Evolutionary conservation across 2,113 vertebrate species (phyloP).

Genomic region (Melospiza georgiana): DNA sequence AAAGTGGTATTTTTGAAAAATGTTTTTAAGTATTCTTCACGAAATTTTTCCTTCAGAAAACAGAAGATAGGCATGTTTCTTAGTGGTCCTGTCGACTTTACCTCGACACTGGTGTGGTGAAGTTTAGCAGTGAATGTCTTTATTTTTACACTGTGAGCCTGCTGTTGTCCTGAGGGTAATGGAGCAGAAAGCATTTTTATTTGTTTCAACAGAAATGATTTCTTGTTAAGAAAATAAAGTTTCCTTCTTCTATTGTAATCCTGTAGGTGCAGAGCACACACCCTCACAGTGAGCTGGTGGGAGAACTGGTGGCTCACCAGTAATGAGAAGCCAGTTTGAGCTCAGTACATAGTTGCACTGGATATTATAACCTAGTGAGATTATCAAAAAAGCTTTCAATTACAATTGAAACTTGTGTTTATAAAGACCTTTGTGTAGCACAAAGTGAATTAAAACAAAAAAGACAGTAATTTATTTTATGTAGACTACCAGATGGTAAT

Average conservation of each 20-base stretch:
- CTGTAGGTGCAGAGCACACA: background rate
- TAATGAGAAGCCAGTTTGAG: background rate
- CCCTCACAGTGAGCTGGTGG: background rate
- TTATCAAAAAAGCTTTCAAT: slow-evolving; percentile 19
- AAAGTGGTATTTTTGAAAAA: background rate
- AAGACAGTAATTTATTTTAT: slow-evolving; percentile 44
- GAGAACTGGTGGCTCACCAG: background rate
- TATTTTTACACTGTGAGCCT: background rate
- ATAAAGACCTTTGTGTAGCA: background rate
- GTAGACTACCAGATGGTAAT: slow-evolving; percentile 57
- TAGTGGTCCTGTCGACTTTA: background rate
- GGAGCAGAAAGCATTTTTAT: slow-evolving; percentile 12
- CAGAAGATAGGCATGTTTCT: background rate
- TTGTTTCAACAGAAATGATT: background rate
- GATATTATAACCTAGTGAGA: background rate
- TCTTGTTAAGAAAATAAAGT: background rate
- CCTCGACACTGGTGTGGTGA: background rate
- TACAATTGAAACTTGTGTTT: slow-evolving; percentile 20
- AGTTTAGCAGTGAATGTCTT: background rate
- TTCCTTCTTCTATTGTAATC: background rate
- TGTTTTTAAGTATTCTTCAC: background rate
- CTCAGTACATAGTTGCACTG: background rate
- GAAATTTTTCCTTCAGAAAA: background rate
- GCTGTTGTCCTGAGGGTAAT: background rate
- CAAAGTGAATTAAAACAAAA: slow-evolving; percentile 22